Evolutionary conservation across 2,888 invertebrate genomes (phyloP).

Genomic region (Icerya purchasi): DNA sequence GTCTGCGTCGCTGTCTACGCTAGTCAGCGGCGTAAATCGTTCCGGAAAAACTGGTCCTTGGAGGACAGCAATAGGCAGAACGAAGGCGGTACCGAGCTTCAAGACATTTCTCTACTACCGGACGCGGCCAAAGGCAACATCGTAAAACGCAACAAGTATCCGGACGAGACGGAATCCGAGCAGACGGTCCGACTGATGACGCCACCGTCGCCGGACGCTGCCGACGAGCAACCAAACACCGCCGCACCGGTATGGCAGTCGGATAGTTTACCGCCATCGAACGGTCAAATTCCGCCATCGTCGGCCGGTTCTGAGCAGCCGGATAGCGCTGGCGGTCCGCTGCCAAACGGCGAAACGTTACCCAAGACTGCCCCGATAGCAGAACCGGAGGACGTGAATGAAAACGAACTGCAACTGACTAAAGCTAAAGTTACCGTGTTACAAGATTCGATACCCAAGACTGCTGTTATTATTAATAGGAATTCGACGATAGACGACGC

Average conservation of each 20-base stretch:
- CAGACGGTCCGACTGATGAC: slow-evolving; percentile 6
- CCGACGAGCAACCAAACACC: neutral
- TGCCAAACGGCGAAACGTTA: slow-evolving; percentile 5
- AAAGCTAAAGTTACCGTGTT: slow-evolving; percentile 10
- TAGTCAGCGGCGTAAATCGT: slow-evolving; percentile 1
- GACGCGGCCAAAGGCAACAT: neutral
- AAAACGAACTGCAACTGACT: slow-evolving; percentile 7
- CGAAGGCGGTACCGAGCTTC: slow-evolving; percentile 6
- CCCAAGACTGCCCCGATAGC: neutral
- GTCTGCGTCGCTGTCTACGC: slow-evolving; percentile 2
- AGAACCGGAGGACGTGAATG: neutral
- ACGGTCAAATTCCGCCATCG: neutral
- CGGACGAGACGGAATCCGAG: neutral
- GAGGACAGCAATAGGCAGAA: neutral
- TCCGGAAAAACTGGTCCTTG: neutral
- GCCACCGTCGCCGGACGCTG: neutral
- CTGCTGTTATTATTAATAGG: neutral
- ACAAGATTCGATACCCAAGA: slow-evolving; percentile 11
- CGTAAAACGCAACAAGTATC: slow-evolving; percentile 1
- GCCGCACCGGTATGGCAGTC: neutral
- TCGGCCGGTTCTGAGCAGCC: neutral
- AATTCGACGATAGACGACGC: neutral
- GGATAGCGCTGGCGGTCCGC: neutral
- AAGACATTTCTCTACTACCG: slow-evolving; percentile 6
- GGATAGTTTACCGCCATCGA: neutral